Percentiles rank a stretch among this genome's conserved stretches.
These are phyloP conservation scores for Petrocephalus microphthalmus DNA, from an alignment of 2,113 vertebrate species.

Conservation along the genomic window DNA sequence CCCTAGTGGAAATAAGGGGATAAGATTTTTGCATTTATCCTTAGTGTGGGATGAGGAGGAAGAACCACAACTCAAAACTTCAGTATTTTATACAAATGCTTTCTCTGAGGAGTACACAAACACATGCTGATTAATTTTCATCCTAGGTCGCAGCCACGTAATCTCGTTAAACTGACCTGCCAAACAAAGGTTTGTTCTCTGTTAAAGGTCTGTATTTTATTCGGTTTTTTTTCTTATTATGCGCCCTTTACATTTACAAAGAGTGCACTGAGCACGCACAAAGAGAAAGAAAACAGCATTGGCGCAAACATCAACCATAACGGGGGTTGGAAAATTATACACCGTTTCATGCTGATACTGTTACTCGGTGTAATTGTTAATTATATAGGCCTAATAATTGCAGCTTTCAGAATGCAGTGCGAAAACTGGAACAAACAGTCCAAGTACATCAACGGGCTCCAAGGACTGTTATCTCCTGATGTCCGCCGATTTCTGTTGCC, in stretches of 20 bases:
- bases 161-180: too few species aligned
- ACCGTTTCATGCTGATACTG: neutral
- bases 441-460: neutral
- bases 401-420: neutral
- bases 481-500: neutral
- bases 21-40: neutral
- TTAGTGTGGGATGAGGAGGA: neutral
- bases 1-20: neutral
- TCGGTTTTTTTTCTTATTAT: neutral
- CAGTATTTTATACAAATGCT: neutral
- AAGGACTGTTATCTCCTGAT: neutral
- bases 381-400: neutral
- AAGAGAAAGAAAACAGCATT: neutral
- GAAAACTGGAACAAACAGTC: neutral
- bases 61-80: neutral
- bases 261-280: neutral
- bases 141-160: neutral
- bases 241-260: neutral
- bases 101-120: neutral
- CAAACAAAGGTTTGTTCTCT: neutral
- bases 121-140: neutral
- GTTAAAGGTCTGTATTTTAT: neutral
- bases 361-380: neutral
- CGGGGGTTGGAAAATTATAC: neutral
- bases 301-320: neutral